These are phyloP conservation scores for Ageneiosus marmoratus DNA, from an alignment of 2,113 vertebrate species.

Conservation along the genomic window DNA sequence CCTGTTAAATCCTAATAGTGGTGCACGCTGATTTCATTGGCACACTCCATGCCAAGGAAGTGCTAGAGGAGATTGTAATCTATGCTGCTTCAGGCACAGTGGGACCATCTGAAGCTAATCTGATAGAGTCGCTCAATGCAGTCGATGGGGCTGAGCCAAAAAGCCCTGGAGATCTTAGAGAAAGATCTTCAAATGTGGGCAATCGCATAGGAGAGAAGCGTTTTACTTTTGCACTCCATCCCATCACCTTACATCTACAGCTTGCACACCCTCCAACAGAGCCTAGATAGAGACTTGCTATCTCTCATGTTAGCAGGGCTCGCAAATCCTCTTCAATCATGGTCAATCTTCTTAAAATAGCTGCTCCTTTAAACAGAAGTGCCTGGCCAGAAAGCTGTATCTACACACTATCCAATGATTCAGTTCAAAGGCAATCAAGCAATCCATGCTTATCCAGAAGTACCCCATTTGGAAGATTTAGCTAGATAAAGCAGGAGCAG, in stretches of 20 bases:
- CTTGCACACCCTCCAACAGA: constrained; percentile 30
- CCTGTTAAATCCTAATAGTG: constrained; percentile 59
- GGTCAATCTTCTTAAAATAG: constrained; percentile 57
- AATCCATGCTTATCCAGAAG: constrained; percentile 42
- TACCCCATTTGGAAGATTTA: constrained; percentile 41
- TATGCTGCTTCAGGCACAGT: constrained; percentile 42
- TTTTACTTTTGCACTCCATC: constrained; percentile 42
- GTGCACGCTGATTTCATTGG: constrained; percentile 58
- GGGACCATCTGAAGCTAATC: constrained; percentile 49
- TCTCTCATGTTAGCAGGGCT: constrained; percentile 44
- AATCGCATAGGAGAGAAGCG: constrained; percentile 38
- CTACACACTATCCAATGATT: constrained; percentile 45
- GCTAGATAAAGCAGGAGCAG: constrained; percentile 36
- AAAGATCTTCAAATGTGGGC: constrained; percentile 48
- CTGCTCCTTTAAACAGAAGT: constrained; percentile 46
- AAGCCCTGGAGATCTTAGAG: constrained; percentile 48
- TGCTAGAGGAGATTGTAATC: constrained; percentile 55
- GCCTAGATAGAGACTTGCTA: constrained; percentile 39
- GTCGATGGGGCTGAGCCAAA: constrained; percentile 50
- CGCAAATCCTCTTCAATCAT: constrained; percentile 55
- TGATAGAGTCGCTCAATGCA: constrained; percentile 54
- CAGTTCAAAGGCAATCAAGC: constrained; percentile 48
- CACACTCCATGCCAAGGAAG: constrained; percentile 55
- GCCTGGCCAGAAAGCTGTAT: constrained; percentile 28
- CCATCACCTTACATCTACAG: constrained; percentile 39